Conservation (phyloP, 2,888 invertebrate species). For the Cephus sareptanus region DNA sequence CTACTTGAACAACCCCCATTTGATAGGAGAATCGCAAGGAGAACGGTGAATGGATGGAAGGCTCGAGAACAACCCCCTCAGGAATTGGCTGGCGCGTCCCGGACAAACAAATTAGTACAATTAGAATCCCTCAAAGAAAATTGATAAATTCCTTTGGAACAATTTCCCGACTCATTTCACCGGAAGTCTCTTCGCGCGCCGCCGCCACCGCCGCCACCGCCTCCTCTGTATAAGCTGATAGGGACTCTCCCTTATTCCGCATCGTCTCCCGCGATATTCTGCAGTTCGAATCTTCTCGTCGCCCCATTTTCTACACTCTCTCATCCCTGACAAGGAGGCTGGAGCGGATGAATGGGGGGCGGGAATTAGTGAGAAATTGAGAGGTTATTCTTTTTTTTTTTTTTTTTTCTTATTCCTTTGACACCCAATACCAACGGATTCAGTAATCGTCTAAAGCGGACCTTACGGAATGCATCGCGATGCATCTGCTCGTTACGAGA, state of each 20-base stretch:
- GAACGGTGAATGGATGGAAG: neutral
- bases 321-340: slow-evolving; percentile 21
- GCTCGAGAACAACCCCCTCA: neutral
- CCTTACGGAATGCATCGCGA: slow-evolving; percentile 32
- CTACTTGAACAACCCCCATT: neutral
- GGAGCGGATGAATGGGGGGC: slow-evolving; percentile 45
- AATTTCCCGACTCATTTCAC: slow-evolving; percentile 66
- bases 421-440: neutral
- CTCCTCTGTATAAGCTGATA: neutral
- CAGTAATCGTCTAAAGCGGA: neutral
- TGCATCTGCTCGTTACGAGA: slow-evolving; percentile 32
- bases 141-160: slow-evolving; percentile 66
- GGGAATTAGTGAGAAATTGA: slow-evolving; percentile 51
- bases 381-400: slow-evolving; percentile 38
- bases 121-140: slow-evolving; percentile 66
- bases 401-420: slow-evolving; percentile 34
- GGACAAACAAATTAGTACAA: slow-evolving; percentile 66
- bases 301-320: neutral
- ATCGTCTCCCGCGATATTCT: neutral
- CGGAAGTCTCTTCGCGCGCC: slow-evolving; percentile 16
- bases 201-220: neutral
- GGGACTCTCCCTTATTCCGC: slow-evolving; percentile 22
- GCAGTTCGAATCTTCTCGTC: neutral
- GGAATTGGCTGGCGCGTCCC: slow-evolving; percentile 3
- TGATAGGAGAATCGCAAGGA: neutral